Evolutionary conservation across 2,113 vertebrate genomes (phyloP), one percentile per base, ranked within the genome.

Genomic region (Erythrolamprus reginae): DNA sequence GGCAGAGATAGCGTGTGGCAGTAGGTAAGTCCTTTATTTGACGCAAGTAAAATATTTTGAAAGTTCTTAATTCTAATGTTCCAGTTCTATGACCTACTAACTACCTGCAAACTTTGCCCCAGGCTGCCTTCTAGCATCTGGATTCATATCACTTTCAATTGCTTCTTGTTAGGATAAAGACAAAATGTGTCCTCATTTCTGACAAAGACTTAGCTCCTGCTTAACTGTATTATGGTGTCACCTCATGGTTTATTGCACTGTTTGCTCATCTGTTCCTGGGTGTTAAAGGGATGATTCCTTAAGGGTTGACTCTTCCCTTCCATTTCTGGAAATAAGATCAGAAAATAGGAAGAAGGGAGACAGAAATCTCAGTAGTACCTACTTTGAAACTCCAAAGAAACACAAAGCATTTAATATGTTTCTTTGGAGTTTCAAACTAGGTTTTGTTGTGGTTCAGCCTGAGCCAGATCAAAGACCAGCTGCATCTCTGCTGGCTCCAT

Each of bases 161-260:
- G 88, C 26, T 42, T 6, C 61, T 70, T 87, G 42, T 93, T 90
- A 90, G 89, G 91, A 93, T 23, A 89, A 33, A 84, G 52, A 89
- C 47, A 93, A 48, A 93, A 42, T 91, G 84, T 89, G 70, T 0
- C 5, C 82, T 87, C 51, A 84, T 89, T 95, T 90, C 92, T 91
- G 61, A 89, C 50, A 84, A 88, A 95, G 90, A 94, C 93, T 95
- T 93, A 94, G 82, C 48, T 93, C 33, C 82, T 84, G 92, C 88
- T 92, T 86, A 89, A 88, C 84, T 51, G 24, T 42, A 92, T 38
- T 10, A 65, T 51, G 61, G 52, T 89, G 45, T 82, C 87, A 90
- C 86, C 88, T 91, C 86, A 17, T 90, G 6, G n/a, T 33, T 88
- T 90, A 17, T 86, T 93, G 90, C 53, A 45, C 56, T 86, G 89